Base-by-base conservation (phyloP, 2,888 invertebrate genomes). In the Catocala sponsa region DNA sequence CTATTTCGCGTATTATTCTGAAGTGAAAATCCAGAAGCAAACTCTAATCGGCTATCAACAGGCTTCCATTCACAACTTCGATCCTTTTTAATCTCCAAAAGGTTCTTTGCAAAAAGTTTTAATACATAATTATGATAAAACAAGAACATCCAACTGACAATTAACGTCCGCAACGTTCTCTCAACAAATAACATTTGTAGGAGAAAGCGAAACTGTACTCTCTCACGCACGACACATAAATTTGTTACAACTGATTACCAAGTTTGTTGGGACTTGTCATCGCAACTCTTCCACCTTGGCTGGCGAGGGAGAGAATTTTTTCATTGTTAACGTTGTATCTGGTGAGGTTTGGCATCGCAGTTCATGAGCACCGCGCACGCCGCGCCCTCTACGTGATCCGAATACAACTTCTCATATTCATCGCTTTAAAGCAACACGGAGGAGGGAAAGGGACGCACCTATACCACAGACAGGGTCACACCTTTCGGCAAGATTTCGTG, bases 171-270 rank as follows among this genome's bases (percentile, higher is more conserved):
- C 70, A 49, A 60, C 59, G 66, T 76, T 70, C 69, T 57, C 68
- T 44, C 76, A 72, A 76, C 68, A 78, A 78, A 72, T 76, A 70
- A 69, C 78, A 71, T 67, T 72, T 67, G 66, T 63, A 59, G 52
- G 61, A 58, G 79, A 75, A 72, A 78, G 33, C 70, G 76, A 76
- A 79, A 80, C 73, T 74, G 72, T 72, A 70, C 72, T 73, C 75
- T 83, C 76, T 82, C 92, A 92, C 94, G 92, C 91, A 84, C 89
- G 74, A 78, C 79, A 88, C 90, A 91, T 93, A 93, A 93, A 92
- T 94, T 92, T 85, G 90, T 92, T 90, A 90, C 88, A 91, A 90
- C 91, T 92, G 92, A 93, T 94, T 92, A 93, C 88, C 83, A 92
- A 94, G 85, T 94, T 92, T 83, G 84, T 79, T 85, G 81, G 82